Conservation (phyloP, 2,797 vertebrate genomes). For the Propithecus perrieri region DNA sequence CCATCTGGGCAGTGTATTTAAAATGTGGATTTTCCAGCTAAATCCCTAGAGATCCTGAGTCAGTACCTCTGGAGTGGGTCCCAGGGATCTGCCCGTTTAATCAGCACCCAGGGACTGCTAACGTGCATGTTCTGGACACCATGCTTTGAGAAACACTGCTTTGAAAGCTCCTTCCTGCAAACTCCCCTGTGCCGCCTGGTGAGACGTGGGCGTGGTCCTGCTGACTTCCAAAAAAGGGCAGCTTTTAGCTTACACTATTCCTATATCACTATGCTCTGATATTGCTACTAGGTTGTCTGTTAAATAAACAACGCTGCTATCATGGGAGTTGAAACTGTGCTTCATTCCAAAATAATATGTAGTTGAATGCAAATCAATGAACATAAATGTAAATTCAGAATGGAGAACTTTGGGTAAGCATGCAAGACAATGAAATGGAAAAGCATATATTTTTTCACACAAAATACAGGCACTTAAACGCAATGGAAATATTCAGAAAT, state of each 20-base stretch:
- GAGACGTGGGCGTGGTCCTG: neutral
- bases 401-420: neutral
- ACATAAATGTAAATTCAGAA: neutral
- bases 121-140: neutral
- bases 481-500: neutral
- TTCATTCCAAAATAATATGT: neutral
- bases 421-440: neutral
- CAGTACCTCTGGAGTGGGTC: neutral
- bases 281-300: neutral
- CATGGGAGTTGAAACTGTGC: rapidly evolving
- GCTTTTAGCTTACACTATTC: neutral
- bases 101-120: neutral
- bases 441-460: neutral
- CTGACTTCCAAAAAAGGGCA: neutral
- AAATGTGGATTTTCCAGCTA: neutral
- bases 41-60: neutral
- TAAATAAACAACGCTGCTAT: neutral
- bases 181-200: no score
- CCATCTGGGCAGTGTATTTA: neutral
- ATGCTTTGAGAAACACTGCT: neutral
- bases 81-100: neutral
- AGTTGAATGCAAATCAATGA: neutral
- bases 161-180: neutral
- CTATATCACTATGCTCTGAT: neutral
- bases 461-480: neutral